A percentile compares a stretch with the other conserved stretches of the same genome.
Evolutionary conservation across 92 coral and sea anemone species (phyloP).

Genomic region (Porites lobata): DNA sequence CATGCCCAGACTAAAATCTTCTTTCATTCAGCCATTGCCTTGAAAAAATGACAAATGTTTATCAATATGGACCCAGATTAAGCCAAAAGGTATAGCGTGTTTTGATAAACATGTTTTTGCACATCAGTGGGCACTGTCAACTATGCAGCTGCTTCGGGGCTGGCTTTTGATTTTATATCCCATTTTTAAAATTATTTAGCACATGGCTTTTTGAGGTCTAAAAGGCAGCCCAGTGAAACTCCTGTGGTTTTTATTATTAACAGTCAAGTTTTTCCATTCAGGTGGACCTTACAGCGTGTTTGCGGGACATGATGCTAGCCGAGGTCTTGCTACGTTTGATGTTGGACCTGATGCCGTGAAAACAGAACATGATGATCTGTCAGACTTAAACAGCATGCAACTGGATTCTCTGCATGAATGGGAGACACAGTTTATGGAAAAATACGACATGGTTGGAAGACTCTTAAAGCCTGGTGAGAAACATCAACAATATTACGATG

Average conservation of each 20-base stretch:
- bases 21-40: no score
- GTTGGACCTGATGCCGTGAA: slow-evolving; percentile 94
- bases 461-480: slow-evolving; percentile 94
- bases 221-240: no score
- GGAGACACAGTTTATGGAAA: slow-evolving; percentile 97
- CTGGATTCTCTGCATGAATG: slow-evolving; percentile 95
- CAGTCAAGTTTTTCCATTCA: slow-evolving; percentile 20
- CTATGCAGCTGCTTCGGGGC: no score
- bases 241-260: background rate
- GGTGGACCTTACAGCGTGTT: slow-evolving; percentile 98
- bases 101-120: no score
- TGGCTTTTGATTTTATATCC: no score
- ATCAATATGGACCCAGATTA: no score
- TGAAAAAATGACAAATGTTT: no score
- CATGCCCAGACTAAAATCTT: no score
- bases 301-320: slow-evolving; percentile 99
- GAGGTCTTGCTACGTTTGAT: slow-evolving; percentile 97
- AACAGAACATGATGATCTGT: slow-evolving; percentile 92
- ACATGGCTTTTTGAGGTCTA: no score
- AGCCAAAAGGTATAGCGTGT: no score
- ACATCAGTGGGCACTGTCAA: no score
- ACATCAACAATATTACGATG: slow-evolving; percentile 90
- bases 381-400: slow-evolving; percentile 99
- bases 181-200: no score
- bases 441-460: slow-evolving; percentile 93